Evolutionary conservation across 2,888 invertebrate species (phyloP).

Genomic region (Callyntrura sp.): DNA sequence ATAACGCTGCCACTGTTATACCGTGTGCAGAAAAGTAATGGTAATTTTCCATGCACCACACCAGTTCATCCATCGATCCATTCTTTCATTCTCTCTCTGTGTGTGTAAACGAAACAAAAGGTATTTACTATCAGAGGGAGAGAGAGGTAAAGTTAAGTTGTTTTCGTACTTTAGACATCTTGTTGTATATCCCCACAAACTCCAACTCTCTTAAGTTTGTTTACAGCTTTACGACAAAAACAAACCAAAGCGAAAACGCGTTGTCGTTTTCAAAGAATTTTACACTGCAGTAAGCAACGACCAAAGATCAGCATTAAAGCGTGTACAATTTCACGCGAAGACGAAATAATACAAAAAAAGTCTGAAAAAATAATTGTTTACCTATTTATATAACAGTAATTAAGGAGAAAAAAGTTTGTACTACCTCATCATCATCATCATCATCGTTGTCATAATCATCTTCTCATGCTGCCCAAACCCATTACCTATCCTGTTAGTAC

Average conservation of each 20-base stretch:
- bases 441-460: no score
- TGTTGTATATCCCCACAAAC: no score
- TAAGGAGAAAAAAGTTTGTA: not conserved
- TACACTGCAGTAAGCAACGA: slow-evolving; percentile 16
- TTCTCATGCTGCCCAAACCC: no score
- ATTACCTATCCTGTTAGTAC: no score
- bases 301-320: not conserved
- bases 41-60: slow-evolving; percentile 43
- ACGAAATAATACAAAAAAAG: slow-evolving; percentile 1
- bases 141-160: no score
- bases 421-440: no score
- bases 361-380: not conserved
- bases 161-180: no score
- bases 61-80: slow-evolving; percentile 25
- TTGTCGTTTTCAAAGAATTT: not conserved
- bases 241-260: slow-evolving; percentile 23
- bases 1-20: not conserved
- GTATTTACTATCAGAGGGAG: no score
- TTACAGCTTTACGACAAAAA: slow-evolving; percentile 9
- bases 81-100: not conserved
- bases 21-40: slow-evolving; percentile 9
- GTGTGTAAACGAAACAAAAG: no score
- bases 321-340: not conserved
- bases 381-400: slow-evolving; percentile 26
- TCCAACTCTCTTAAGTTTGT: no score